These are phyloP conservation scores for Oscheius myriophilus DNA, from an alignment of 2,888 invertebrate genomes.

Conservation along the genomic window DNA sequence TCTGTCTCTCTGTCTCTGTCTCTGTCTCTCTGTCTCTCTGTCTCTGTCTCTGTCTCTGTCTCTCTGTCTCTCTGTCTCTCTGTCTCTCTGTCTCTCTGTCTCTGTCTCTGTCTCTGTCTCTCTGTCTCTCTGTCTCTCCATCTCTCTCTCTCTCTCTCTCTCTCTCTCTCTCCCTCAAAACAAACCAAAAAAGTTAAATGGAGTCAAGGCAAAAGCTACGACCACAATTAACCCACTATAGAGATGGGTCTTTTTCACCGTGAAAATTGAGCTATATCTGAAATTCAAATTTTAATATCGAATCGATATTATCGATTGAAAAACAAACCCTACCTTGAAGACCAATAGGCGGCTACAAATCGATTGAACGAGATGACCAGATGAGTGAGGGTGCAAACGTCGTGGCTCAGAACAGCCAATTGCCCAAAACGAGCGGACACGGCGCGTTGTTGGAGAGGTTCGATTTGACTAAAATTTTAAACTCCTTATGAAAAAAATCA, in stretches of 20 bases:
- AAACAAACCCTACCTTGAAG: neutral
- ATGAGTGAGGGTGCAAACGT: conserved; percentile 14
- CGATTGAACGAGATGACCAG: conserved; percentile 15
- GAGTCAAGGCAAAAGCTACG: neutral
- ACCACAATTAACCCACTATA: neutral
- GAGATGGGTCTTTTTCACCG: conserved; percentile 1
- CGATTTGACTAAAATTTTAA: conserved; percentile 6
- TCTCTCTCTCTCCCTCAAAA: too few species aligned
- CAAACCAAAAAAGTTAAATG: conserved; percentile 10
- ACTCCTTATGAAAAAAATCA: too few species aligned
- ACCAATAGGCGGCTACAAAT: conserved; percentile 16
- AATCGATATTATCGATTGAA: too few species aligned
- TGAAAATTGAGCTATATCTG: conserved; percentile 4
- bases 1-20: too few species aligned
- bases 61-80: too few species aligned
- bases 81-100: too few species aligned
- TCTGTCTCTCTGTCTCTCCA: too few species aligned
- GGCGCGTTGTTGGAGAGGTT: neutral
- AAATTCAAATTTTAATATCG: too few species aligned
- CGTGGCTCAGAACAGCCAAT: conserved; percentile 14
- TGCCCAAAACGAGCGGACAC: conserved; percentile 17
- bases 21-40: too few species aligned
- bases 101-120: too few species aligned
- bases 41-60: too few species aligned
- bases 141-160: too few species aligned